Base-by-base conservation (phyloP, 1,140 invertebrate genomes). In the Drosophila prosaltans region DNA sequence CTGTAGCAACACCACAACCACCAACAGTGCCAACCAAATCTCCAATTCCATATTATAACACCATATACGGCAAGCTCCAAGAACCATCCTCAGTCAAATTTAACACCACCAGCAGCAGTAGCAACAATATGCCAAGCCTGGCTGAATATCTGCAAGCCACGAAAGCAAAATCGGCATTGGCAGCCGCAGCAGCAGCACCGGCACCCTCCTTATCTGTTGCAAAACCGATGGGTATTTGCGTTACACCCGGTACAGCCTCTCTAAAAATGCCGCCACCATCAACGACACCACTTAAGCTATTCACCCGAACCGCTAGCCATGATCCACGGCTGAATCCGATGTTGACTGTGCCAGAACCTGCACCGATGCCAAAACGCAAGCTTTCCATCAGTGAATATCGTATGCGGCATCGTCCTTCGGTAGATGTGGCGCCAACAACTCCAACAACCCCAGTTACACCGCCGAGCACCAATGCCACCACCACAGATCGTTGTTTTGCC, bases 361-460 rank as follows among this genome's bases (percentile, higher is more conserved):
- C 84, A 11, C 88, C 88, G 5, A 90, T 86, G 72, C 91, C 91
- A 5, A 92, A 92, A 39, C 85, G 91, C 2, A 92, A 92, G 72
- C 75, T 92, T 0, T 92, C 91, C 8, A 92, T 92, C 3, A 92
- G 91, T 57, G 91, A 92, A 66, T 92, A 92, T 61, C 79, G 91
- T 0, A 92, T 91, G 80, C 81, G 90, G 0, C 90, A 91, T 71
- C 74, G 90, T 41, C 90, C 78, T 1, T 89, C 90, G 39, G 76
- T 91, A 10, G 81, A 92, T 28, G 59, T 76, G 26, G 81, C 81
- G 0, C 83, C 90, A 6, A 71, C 75, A 1, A 66, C 68, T 3
- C 71, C 84, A 0, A 74, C 85, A 5, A 76, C 70, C 0, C 81
- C 88, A 2, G 64, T 61, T 1, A 82, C 65, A n/a, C 79, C 72